phyloP scores from a whole-genome alignment of 1,140 invertebrate genomes.

The Diploscapter pachys region DNA sequence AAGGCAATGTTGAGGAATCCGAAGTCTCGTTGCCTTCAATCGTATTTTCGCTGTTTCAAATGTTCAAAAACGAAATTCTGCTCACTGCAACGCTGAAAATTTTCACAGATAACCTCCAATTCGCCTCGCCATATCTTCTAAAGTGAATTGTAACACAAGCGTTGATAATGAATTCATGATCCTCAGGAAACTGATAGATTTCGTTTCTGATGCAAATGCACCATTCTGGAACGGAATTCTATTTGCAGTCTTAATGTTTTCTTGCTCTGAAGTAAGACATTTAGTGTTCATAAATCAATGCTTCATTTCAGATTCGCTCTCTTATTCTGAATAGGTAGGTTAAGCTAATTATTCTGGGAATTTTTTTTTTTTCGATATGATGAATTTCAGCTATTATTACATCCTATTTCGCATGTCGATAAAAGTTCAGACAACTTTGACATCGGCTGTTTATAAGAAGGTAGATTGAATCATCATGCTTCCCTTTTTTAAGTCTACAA shows the following conservation, averaged over 20 bases:
- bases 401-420: constrained; percentile 85
- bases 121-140: constrained; percentile 51
- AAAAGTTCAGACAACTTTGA: constrained; percentile 81
- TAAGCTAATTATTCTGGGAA: no score
- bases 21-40: constrained; percentile 7
- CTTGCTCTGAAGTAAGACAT: constrained; percentile 18
- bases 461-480: constrained; percentile 52
- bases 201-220: neutral
- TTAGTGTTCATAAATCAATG: neutral
- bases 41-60: neutral
- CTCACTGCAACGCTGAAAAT: constrained; percentile 45
- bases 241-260: constrained; percentile 31
- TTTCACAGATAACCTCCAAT: constrained; percentile 51
- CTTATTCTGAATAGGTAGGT: constrained; percentile 69
- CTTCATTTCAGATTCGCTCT: constrained; percentile 71
- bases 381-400: constrained; percentile 74
- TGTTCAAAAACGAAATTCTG: constrained; percentile 28
- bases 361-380: no score
- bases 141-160: constrained; percentile 31
- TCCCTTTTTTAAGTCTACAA: constrained; percentile 23
- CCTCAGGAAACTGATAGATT: neutral
- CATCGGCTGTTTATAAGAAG: constrained; percentile 89
- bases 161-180: neutral
- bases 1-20: neutral
- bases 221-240: constrained; percentile 24